Evolutionary conservation across 2,888 invertebrate species (phyloP).

Genomic region (Tenthredo amoena): DNA sequence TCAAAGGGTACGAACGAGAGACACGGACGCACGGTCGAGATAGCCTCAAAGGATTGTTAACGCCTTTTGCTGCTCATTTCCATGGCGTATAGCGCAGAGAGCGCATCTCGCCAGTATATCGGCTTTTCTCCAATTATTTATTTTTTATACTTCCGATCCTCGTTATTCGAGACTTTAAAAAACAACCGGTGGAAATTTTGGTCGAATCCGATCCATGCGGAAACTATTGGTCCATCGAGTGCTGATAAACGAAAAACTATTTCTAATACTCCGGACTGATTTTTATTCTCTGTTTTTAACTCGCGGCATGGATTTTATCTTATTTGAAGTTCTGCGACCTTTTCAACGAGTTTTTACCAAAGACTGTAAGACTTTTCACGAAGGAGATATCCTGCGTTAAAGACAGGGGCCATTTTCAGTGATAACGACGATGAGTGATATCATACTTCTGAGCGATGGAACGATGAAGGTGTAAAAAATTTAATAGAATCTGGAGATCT

Average conservation of each 20-base stretch:
- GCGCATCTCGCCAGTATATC: constrained; percentile 1
- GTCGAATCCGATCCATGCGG: not conserved
- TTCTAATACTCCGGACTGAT: not conserved
- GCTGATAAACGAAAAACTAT: not conserved
- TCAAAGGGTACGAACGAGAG: constrained; percentile 35
- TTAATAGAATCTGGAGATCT: not conserved
- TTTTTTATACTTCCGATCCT: not conserved
- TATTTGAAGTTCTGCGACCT: not conserved
- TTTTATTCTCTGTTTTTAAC: not conserved
- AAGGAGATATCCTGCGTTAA: not conserved
- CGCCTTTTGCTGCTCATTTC: constrained; percentile 46
- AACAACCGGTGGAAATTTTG: not conserved
- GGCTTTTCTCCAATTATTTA: not conserved
- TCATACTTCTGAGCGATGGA: not conserved
- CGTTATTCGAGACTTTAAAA: not conserved
- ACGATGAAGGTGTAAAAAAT: not conserved
- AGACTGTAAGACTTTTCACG: not conserved
- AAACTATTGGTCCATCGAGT: not conserved
- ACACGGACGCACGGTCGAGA: constrained; percentile 47
- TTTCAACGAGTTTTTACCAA: not conserved
- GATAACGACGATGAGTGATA: not conserved
- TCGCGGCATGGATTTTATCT: not conserved
- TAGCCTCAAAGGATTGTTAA: constrained; percentile 50
- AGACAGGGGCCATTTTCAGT: not conserved
- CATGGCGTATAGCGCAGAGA: not conserved